phyloP scores from a whole-genome alignment of 2,888 invertebrate genomes.

The Caenorhabditis becei region DNA sequence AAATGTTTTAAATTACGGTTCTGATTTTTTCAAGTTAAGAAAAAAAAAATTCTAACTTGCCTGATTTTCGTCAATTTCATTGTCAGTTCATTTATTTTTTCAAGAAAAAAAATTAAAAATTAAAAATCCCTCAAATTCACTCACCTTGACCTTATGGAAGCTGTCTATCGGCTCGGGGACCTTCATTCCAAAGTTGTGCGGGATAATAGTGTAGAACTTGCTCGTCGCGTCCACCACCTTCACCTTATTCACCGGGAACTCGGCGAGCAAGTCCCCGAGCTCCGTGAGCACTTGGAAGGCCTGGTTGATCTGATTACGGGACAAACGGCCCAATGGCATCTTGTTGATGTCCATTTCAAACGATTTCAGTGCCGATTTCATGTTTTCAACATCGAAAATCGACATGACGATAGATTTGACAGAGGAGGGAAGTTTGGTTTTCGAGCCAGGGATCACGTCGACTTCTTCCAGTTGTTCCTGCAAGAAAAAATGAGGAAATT shows the following conservation, averaged over 20 bases:
- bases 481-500: too few relatives aligned
- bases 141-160: slow-evolving; percentile 86
- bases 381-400: slow-evolving; percentile 92
- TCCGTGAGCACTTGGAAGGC: slow-evolving; percentile 86
- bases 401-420: slow-evolving; percentile 90
- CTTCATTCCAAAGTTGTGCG: slow-evolving; percentile 93
- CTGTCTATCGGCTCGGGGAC: slow-evolving; percentile 90
- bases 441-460: slow-evolving; percentile 82
- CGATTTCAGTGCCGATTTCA: slow-evolving; percentile 94
- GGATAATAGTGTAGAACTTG: slow-evolving; percentile 93
- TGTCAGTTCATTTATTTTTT: background rate
- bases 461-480: slow-evolving; percentile 26
- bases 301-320: slow-evolving; percentile 90
- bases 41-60: too few relatives aligned
- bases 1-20: too few relatives aligned
- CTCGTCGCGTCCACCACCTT: slow-evolving; percentile 58
- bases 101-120: background rate
- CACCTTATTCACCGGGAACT: background rate
- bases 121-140: background rate
- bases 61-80: too few relatives aligned
- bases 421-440: slow-evolving; percentile 86
- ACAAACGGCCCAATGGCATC: slow-evolving; percentile 97
- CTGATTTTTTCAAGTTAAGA: too few relatives aligned
- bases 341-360: slow-evolving; percentile 97
- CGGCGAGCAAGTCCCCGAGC: slow-evolving; percentile 45